Evolutionary conservation across 2,797 vertebrate species (phyloP).

Genomic region (Vespertilio murinus): DNA sequence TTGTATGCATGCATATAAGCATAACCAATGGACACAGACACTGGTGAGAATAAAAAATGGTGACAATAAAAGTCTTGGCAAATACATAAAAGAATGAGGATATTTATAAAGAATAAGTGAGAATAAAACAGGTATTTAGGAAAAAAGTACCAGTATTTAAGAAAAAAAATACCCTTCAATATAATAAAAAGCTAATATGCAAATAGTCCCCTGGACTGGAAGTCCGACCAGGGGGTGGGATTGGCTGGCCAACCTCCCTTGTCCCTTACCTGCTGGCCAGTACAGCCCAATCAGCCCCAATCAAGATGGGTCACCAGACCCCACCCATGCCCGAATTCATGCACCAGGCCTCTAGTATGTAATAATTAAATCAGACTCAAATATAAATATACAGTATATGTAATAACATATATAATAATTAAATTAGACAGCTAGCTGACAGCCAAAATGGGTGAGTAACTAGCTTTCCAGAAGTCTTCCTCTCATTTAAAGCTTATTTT

Average conservation of each 20-base stretch:
- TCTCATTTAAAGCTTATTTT: background rate
- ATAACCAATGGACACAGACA: no score
- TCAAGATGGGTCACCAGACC: no score
- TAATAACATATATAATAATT: background rate
- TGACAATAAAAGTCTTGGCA: background rate
- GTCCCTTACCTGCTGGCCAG: no score
- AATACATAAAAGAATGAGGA: background rate
- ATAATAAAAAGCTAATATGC: no score
- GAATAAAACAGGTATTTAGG: background rate
- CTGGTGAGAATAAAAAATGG: background rate
- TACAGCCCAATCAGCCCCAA: no score
- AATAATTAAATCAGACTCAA: conserved; percentile 17
- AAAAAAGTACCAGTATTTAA: background rate
- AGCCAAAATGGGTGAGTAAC: background rate
- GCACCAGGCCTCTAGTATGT: background rate
- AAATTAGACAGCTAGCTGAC: background rate
- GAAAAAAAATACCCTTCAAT: background rate
- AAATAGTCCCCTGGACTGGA: no score
- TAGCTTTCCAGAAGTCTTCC: background rate
- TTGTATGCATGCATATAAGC: no score
- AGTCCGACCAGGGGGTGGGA: no score
- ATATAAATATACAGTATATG: background rate
- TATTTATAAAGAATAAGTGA: background rate
- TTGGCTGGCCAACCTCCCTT: no score
- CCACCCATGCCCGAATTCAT: no score